A percentile compares a stretch with the other conserved stretches of the same genome.
phyloP scores from a whole-genome alignment of 2,797 vertebrate species.

The Halcyon badia region DNA sequence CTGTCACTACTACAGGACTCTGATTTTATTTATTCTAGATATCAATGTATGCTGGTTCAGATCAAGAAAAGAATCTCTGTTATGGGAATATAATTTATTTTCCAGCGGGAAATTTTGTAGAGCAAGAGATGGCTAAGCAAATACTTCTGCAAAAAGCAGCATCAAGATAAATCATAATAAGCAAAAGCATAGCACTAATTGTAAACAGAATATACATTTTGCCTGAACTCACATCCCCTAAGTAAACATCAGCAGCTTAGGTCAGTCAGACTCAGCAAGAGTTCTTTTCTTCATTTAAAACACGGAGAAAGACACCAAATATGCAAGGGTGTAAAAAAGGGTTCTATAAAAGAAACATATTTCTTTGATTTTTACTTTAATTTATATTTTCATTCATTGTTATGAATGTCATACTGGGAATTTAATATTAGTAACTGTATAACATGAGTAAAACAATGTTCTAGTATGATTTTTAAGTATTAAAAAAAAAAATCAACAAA shows the following conservation, averaged over 20 bases:
- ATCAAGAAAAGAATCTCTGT: not conserved
- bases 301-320: not conserved
- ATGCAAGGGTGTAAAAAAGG: accelerated
- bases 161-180: not conserved
- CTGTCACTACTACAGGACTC: not conserved
- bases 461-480: not conserved
- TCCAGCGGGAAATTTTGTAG: not conserved
- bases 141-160: not conserved
- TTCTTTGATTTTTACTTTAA: not conserved
- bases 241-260: not conserved
- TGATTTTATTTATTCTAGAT: not conserved
- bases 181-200: not conserved
- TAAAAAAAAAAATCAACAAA: not conserved
- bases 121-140: not conserved
- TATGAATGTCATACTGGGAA: not conserved
- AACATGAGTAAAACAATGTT: not conserved
- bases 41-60: not conserved
- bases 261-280: not conserved
- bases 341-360: not conserved
- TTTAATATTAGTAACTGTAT: not conserved
- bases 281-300: not conserved
- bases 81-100: not conserved
- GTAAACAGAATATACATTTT: not conserved
- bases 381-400: not conserved
- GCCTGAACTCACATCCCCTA: not conserved